phyloP scores from a whole-genome alignment of 2,888 invertebrate species.

The Sabatieria punctata region DNA sequence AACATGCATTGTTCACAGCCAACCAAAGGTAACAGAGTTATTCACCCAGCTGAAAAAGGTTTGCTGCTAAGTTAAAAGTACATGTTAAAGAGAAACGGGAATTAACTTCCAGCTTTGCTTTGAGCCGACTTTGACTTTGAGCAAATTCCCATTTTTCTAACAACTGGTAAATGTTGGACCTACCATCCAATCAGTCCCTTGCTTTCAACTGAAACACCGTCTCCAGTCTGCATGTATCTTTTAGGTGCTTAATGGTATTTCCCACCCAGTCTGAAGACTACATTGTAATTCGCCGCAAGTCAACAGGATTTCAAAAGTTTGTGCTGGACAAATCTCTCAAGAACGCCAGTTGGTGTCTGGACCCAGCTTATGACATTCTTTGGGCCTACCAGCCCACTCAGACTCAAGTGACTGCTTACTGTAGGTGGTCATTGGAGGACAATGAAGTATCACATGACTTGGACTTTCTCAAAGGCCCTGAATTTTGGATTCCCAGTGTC shows the following conservation, averaged over 20 bases:
- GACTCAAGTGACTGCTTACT: slow-evolving; percentile 13
- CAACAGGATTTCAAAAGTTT: slow-evolving; percentile 15
- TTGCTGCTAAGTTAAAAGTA: too few species aligned
- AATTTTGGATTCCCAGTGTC: slow-evolving; percentile 16
- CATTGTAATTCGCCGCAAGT: slow-evolving; percentile 16
- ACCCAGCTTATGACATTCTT: slow-evolving; percentile 75
- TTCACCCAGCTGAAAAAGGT: not conserved
- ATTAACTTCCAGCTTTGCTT: not conserved
- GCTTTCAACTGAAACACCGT: too few species aligned
- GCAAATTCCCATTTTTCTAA: too few species aligned
- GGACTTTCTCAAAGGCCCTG: slow-evolving; percentile 14
- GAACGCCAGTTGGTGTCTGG: slow-evolving; percentile 39
- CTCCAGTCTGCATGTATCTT: too few species aligned
- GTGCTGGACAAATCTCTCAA: slow-evolving; percentile 7
- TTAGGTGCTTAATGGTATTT: slow-evolving; percentile 18
- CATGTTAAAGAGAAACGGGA: not conserved
- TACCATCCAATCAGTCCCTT: too few species aligned
- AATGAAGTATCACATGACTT: not conserved
- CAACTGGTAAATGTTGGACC: too few species aligned
- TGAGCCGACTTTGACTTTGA: too few species aligned
- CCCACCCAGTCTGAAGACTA: slow-evolving; percentile 19
- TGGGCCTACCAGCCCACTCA: slow-evolving; percentile 54
- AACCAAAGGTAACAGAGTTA: not conserved
- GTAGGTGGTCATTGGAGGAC: not conserved
- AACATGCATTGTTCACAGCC: not conserved